These are phyloP conservation scores for Bellardia pandia DNA, from an alignment of 2,888 invertebrate species.

Conservation along the genomic window DNA sequence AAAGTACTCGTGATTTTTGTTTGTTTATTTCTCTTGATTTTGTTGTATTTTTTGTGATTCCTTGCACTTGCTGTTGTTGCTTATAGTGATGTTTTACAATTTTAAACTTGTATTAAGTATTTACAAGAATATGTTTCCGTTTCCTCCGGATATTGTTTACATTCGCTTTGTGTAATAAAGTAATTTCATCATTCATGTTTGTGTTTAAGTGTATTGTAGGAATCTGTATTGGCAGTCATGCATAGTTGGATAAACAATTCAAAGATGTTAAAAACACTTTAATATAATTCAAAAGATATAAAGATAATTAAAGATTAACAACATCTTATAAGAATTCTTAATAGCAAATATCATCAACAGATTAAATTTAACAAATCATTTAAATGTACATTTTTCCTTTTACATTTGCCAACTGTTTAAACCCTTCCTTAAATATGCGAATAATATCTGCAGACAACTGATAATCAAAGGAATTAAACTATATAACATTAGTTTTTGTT, in stretches of 20 bases:
- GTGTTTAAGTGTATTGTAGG: not conserved
- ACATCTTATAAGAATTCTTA: not conserved
- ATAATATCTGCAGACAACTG: no score
- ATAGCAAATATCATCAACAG: no score
- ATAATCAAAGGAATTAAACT: no score
- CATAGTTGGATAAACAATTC: not conserved
- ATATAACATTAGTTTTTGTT: no score
- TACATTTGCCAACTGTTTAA: no score
- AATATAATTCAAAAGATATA: not conserved
- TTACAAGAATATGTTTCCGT: conserved; percentile 41
- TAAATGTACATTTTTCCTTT: no score
- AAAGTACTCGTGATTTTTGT: not conserved
- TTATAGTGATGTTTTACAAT: conserved; percentile 45
- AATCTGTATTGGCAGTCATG: conserved; percentile 7
- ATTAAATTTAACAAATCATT: no score
- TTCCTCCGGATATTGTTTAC: conserved; percentile 59
- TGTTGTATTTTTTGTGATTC: not conserved
- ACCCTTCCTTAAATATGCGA: no score
- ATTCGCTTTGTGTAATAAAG: conserved; percentile 31
- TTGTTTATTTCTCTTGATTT: not conserved
- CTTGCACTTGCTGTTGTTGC: not conserved
- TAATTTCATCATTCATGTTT: conserved; percentile 10
- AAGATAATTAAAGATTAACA: not conserved
- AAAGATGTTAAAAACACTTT: not conserved
- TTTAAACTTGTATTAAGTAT: conserved; percentile 40